A percentile compares a stretch with the other conserved stretches of the same genome.
Evolutionary conservation across 2,113 vertebrate species (phyloP).

Genomic region (Chloebia gouldiae): DNA sequence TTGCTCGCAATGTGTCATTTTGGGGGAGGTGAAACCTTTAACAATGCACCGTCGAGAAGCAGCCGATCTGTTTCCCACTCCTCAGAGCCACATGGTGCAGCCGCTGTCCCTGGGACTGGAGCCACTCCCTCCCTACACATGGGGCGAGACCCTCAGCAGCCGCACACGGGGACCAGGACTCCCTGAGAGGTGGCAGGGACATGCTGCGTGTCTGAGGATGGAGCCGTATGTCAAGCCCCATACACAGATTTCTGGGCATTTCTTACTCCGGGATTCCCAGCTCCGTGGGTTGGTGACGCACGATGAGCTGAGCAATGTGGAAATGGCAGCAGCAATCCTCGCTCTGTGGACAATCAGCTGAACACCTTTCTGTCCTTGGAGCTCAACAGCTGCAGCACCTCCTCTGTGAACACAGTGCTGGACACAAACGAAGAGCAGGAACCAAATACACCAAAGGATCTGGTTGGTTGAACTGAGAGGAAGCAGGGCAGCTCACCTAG

Average conservation of each 20-base stretch:
- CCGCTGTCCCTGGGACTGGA: not conserved
- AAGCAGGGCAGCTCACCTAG: not conserved
- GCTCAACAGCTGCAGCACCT: not conserved
- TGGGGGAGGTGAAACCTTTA: slow-evolving; percentile 66
- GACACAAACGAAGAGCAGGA: not conserved
- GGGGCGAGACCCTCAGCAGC: not conserved
- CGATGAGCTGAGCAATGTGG: not conserved
- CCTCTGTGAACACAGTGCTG: not conserved
- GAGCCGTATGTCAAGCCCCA: rapidly evolving
- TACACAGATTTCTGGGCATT: not conserved
- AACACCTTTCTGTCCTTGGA: rapidly evolving
- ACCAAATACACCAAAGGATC: not conserved
- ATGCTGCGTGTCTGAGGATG: not conserved
- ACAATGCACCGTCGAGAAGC: slow-evolving; percentile 25
- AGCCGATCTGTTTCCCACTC: not conserved
- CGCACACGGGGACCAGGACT: not conserved
- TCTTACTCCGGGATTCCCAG: not conserved
- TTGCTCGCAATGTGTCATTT: slow-evolving; percentile 55
- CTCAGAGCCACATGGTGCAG: not conserved
- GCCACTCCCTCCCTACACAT: rapidly evolving
- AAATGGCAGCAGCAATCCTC: not conserved
- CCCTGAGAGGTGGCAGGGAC: not conserved
- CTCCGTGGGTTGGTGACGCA: not conserved
- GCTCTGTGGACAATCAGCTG: not conserved
- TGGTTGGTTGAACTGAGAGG: not conserved